phyloP scores from a whole-genome alignment of 2,797 vertebrate genomes.

The Gastrophryne carolinensis region DNA sequence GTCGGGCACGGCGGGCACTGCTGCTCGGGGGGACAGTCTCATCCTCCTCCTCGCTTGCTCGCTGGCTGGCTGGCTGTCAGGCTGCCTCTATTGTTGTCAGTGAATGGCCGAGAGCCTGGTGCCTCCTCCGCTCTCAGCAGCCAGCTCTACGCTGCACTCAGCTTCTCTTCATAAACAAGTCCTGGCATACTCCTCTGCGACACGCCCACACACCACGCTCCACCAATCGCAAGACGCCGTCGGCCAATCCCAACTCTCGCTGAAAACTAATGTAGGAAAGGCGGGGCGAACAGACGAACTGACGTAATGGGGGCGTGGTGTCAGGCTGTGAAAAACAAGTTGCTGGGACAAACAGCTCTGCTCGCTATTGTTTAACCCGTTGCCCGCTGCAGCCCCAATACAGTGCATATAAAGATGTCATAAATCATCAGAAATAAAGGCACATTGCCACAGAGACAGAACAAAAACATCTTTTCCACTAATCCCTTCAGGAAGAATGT shows the following conservation, averaged over 20 bases:
- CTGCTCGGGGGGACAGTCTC: constrained; percentile 44
- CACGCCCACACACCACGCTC: neutral
- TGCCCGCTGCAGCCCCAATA: neutral
- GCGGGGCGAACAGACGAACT: neutral
- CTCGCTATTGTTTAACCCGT: constrained; percentile 30
- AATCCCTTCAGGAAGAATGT: no score
- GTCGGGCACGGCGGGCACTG: neutral
- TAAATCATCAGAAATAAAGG: no score
- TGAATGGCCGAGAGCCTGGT: neutral
- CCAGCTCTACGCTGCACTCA: neutral
- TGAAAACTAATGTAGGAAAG: neutral
- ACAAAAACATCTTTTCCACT: no score
- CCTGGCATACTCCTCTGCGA: neutral
- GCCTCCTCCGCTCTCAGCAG: neutral
- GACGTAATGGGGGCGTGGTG: constrained; percentile 42
- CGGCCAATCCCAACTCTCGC: neutral
- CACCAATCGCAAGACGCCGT: neutral
- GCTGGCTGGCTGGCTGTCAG: no score
- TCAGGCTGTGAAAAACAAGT: constrained; percentile 46
- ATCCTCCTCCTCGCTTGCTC: neutral
- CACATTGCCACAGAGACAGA: no score
- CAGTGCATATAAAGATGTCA: no score
- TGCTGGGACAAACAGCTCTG: constrained; percentile 47
- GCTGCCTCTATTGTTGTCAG: neutral
- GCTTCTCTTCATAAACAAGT: constrained; percentile 43